These are phyloP conservation scores for Parnassius orleans DNA, from an alignment of 2,888 invertebrate genomes.

Conservation along the genomic window DNA sequence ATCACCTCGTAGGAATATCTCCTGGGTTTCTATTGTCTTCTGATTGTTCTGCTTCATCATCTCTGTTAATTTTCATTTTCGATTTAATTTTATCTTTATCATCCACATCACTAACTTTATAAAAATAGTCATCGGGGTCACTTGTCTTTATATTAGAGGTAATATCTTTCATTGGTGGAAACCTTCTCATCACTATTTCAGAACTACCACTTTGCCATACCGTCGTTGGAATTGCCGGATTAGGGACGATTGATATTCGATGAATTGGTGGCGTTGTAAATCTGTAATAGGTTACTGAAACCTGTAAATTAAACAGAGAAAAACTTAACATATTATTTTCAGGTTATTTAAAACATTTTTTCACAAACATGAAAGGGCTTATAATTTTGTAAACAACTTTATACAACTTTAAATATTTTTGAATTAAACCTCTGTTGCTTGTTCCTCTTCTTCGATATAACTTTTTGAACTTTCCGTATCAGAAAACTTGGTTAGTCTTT, in stretches of 20 bases:
- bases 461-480: constrained; percentile 15
- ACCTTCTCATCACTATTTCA: constrained; percentile 50
- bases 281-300: constrained; percentile 28
- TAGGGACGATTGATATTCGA: constrained; percentile 38
- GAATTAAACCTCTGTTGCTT: constrained; percentile 25
- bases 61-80: constrained; percentile 29
- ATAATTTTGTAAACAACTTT: not conserved
- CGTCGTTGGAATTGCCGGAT: constrained; percentile 38
- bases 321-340: too few relatives aligned
- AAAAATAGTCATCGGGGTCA: constrained; percentile 25
- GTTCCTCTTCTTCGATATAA: constrained; percentile 14
- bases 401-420: not conserved
- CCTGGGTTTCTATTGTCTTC: constrained; percentile 4
- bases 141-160: constrained; percentile 13
- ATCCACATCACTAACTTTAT: constrained; percentile 18
- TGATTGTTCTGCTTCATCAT: constrained; percentile 1
- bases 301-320: constrained; percentile 1
- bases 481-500: constrained; percentile 48
- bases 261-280: constrained; percentile 28
- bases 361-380: too few relatives aligned
- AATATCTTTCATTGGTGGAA: constrained; percentile 32
- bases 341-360: too few relatives aligned
- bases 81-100: constrained; percentile 25
- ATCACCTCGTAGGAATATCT: constrained; percentile 15
- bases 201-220: constrained; percentile 41